phyloP scores from a whole-genome alignment of 2,797 vertebrate species.

The Sebastes goodei region DNA sequence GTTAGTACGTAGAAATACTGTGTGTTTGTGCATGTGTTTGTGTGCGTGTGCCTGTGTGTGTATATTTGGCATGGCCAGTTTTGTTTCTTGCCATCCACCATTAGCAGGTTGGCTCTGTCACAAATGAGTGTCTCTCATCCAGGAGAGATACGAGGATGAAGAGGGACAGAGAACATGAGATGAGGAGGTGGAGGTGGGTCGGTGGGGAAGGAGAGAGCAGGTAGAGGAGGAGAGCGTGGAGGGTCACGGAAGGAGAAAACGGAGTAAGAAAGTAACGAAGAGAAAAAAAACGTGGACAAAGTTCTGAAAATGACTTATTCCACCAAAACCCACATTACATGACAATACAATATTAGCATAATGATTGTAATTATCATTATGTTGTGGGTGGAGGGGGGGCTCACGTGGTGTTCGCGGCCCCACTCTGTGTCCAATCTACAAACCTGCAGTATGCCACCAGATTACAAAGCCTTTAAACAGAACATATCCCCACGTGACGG shows the following conservation, averaged over 20 bases:
- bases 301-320: background rate
- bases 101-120: constrained; percentile 94
- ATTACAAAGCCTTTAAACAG: constrained; percentile 22
- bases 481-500: background rate
- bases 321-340: background rate
- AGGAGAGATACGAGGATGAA: constrained; percentile 57
- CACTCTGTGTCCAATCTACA: constrained; percentile 23
- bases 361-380: constrained; percentile 15
- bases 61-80: constrained; percentile 59
- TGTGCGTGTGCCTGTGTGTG: background rate
- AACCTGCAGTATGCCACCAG: constrained; percentile 11
- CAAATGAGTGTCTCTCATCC: constrained; percentile 89
- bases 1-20: constrained; percentile 38
- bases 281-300: background rate
- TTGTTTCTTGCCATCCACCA: constrained; percentile 91
- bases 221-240: background rate
- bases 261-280: background rate
- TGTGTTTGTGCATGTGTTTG: background rate
- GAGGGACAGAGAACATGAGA: constrained; percentile 31
- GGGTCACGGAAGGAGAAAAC: background rate
- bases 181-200: constrained; percentile 16
- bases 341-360: constrained; percentile 16
- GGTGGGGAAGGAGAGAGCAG: background rate
- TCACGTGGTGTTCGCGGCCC: background rate
- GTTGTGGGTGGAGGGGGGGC: background rate